Evolutionary conservation across 2,797 vertebrate genomes (phyloP), one percentile per base, ranked within the genome.

Genomic region (Hypotaenidia philippensis): DNA sequence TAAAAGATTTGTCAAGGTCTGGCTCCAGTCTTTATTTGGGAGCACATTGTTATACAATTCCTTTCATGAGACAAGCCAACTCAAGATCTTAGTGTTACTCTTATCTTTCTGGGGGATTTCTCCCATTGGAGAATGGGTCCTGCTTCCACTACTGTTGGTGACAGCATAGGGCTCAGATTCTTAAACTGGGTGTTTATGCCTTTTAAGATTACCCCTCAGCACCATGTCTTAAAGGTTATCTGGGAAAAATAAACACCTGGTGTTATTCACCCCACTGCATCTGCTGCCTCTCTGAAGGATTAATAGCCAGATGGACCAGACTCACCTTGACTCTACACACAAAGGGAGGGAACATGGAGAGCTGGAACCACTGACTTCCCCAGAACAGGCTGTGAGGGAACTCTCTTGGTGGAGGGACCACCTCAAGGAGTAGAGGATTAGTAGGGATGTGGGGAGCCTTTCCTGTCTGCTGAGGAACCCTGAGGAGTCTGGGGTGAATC

Each of bases 361-460:
- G 83, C 84, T 72, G 29, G 36, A 88, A 75, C 60, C 49, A 2
- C 45, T 27, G 59, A 14, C 77, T 69, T 89, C 85, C 78, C 83
- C 83, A 57, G 91, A 80, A 83, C 4, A 40, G 96, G 65, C 80
- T 94, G 83, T 3, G 41, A 87, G 85, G 66, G 85, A 68, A 72
- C 84, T 89, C 65, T 18, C 41, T 44, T 18, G 9, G 41, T 44
- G 41, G 41, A 44, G 18, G 41, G 41, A 41, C 41, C 41, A 18
- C 41, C 41, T 41, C 41, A 41, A 18, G 41, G 41, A 41, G 41
- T 41, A 41, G 41, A 41, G 41, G 41, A 41, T 41, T 44, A 44
- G 41, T 44, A 44, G 41, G 41, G 41, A 44, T 19, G 41, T 44
- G 41, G 41, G 9, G 41, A 44, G 18, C 41, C 41, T 44, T 44